Conservation (phyloP, 2,113 vertebrate genomes). For the Arenaria interpres region DNA sequence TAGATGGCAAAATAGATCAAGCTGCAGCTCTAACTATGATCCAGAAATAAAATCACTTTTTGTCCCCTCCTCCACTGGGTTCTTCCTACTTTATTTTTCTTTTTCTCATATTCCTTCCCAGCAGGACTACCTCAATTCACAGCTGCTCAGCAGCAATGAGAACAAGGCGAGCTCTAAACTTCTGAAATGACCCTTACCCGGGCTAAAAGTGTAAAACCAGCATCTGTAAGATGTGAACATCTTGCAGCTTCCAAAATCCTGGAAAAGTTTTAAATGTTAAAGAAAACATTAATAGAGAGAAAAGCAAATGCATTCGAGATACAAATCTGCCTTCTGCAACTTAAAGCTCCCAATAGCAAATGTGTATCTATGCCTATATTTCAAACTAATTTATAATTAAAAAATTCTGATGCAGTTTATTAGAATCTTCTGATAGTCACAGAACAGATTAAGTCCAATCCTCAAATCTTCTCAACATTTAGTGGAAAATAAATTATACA, state of each 20-base stretch:
- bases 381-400: not conserved
- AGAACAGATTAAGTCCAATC: not conserved
- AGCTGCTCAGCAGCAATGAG: not conserved
- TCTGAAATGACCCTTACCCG: slow-evolving; percentile 76
- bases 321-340: not conserved
- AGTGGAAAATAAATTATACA: not conserved
- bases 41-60: not conserved
- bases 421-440: not conserved
- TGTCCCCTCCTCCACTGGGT: not conserved
- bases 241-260: slow-evolving; percentile 92
- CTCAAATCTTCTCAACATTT: not conserved
- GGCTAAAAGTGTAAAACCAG: slow-evolving; percentile 89
- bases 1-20: not conserved
- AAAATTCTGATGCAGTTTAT: not conserved
- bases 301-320: not conserved
- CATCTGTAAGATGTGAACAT: slow-evolving; percentile 91
- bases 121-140: not conserved
- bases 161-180: not conserved
- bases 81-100: not conserved
- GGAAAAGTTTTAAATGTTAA: slow-evolving; percentile 34
- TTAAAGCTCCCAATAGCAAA: not conserved
- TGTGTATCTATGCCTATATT: not conserved
- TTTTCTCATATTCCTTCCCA: not conserved
- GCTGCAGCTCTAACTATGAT: not conserved
- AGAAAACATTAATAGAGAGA: not conserved